A percentile compares a stretch with the other conserved stretches of the same genome.
Evolutionary conservation across 2,888 invertebrate species (phyloP).

Genomic region (Ectemnius continuus): DNA sequence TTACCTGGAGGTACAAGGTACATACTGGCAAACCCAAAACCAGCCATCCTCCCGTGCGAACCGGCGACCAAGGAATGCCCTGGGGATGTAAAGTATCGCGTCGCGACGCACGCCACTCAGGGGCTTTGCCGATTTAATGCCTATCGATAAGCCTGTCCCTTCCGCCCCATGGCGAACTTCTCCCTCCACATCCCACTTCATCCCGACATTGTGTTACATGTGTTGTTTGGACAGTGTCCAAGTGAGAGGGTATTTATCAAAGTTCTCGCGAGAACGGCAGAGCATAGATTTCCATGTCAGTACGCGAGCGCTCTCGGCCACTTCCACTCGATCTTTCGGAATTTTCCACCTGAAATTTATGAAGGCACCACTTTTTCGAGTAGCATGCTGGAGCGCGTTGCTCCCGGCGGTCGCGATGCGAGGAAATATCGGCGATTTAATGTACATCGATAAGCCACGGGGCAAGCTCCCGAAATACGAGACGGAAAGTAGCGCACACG

Average conservation of each 20-base stretch:
- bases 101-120: slow-evolving; percentile 12
- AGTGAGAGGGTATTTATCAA: slow-evolving; percentile 22
- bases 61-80: slow-evolving; percentile 7
- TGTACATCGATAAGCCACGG: slow-evolving; percentile 54
- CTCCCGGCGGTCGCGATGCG: slow-evolving; percentile 1
- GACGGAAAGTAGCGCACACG: slow-evolving; percentile 28
- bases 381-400: not conserved
- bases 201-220: slow-evolving; percentile 5
- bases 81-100: slow-evolving; percentile 16
- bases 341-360: slow-evolving; percentile 5
- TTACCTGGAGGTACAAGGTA: slow-evolving; percentile 38
- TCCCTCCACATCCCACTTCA: not conserved
- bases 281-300: slow-evolving; percentile 6
- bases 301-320: not conserved
- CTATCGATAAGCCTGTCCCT: slow-evolving; percentile 57
- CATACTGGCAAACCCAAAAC: not conserved
- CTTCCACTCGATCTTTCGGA: not conserved
- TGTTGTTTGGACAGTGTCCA: slow-evolving; percentile 6
- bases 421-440: slow-evolving; percentile 21
- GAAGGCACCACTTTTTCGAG: not conserved
- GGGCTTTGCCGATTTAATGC: slow-evolving; percentile 36
- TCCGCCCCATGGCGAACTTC: too few species aligned
- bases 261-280: not conserved
- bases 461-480: slow-evolving; percentile 28
- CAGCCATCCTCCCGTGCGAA: not conserved